Conservation (phyloP, 1,140 invertebrate species). For the Halictus rubicundus region DNA sequence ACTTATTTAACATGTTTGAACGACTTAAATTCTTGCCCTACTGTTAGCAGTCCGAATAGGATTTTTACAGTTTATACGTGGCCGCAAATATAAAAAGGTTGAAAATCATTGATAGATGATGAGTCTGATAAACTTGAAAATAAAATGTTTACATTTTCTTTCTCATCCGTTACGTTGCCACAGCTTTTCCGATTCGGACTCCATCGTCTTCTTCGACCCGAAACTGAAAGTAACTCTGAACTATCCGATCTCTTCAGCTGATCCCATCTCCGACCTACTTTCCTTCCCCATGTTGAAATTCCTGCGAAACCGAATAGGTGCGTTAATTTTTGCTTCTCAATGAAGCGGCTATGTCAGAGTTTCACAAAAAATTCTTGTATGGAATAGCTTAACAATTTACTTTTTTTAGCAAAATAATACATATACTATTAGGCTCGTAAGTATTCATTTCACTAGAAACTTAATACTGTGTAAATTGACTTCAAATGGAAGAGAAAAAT, state of each 20-base stretch:
- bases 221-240: conserved; percentile 80
- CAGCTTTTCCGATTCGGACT: conserved; percentile 75
- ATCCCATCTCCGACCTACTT: conserved; percentile 84
- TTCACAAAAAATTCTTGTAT: not conserved
- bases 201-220: conserved; percentile 78
- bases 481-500: no score
- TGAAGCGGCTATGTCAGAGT: not conserved
- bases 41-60: no score
- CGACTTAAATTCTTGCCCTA: no score
- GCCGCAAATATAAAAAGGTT: no score
- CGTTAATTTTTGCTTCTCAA: not conserved
- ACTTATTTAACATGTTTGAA: no score
- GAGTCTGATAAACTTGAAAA: not conserved
- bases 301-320: conserved; percentile 69
- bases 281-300: conserved; percentile 85
- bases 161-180: conserved; percentile 57
- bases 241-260: conserved; percentile 83
- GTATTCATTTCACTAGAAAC: no score
- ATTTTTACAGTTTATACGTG: no score
- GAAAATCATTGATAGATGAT: no score
- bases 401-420: no score
- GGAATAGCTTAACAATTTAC: not conserved
- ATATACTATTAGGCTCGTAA: no score
- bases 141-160: conserved; percentile 64
- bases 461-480: no score